Base-by-base conservation (phyloP, 2,113 vertebrate species). In the Variabilichromis moorii region DNA sequence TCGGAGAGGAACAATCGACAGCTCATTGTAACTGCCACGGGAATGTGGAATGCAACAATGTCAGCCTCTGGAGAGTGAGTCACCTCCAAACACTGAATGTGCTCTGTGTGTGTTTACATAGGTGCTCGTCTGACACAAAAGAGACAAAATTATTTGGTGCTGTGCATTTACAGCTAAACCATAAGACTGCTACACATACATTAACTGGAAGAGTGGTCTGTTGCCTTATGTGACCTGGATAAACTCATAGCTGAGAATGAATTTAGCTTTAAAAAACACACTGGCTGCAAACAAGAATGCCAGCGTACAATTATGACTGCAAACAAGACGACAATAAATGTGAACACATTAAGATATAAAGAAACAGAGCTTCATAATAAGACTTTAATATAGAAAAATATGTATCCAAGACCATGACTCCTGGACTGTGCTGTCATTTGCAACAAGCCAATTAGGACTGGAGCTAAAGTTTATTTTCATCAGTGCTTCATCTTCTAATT, bases 1-100 rank as follows among this genome's bases (percentile, higher is more conserved):
- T 91, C 80, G 5, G 83, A 90, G 81, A 42, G 90, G 33, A 94
- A 95, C 93, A 94, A 95, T 94, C 85, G 80, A n/a, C 89, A 21
- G 91, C 88, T 89, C 89, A 86, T 88, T 95, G 94, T 92, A 94
- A 80, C 91, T 19, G 84, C 89, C 26, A 84, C 61, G 83, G 93
- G 95, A 95, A 95, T 95, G 95, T 93, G 93, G 92, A 94, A 92
- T 89, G 95, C 90, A 93, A 94, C 94, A 95, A 93, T 94, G 92
- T 95, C 90, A 85, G 92, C 91, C 92, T 91, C 91, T 94, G 88
- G 93, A 93, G 88, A 87, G 66, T 94, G 95, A 95, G 91, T 94
- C 95, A 96, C 94, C 92, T 93, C 91, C 81, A 80, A 91, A 93
- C 88, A 92, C 85, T 84, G 85, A 87, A 12, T 54, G 76, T 42